Conservation (phyloP, 37 sponge, comb jelly and placozoan genomes). For the Chondrosia reniformis region DNA sequence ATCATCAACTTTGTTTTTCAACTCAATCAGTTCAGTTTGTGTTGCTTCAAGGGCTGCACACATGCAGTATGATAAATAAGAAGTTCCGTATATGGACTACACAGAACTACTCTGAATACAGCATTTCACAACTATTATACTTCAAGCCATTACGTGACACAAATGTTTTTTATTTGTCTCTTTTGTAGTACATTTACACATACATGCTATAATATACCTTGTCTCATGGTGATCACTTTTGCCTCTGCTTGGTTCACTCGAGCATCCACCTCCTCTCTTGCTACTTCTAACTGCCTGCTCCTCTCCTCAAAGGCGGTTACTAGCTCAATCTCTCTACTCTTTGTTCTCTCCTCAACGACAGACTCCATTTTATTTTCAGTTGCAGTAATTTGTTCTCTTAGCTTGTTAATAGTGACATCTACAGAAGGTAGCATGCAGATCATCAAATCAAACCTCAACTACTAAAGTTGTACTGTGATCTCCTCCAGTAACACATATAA, state of each 20-base stretch:
- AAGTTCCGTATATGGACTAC: neutral
- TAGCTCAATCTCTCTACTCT: conserved; percentile 38
- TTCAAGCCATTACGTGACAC: too few relatives aligned
- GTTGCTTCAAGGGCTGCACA: conserved; percentile 76
- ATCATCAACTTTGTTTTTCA: conserved; percentile 90
- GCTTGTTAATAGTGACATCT: conserved; percentile 78
- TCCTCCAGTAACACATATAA: neutral
- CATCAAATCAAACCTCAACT: too few relatives aligned
- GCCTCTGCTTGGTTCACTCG: conserved; percentile 37
- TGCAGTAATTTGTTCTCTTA: conserved; percentile 78
- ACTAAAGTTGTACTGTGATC: too few relatives aligned
- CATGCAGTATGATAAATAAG: neutral
- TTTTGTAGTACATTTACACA: conserved; percentile 1
- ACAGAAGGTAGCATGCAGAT: neutral
- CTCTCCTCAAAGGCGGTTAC: conserved; percentile 16
- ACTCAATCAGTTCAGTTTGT: conserved; percentile 87
- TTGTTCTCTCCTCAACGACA: conserved; percentile 38
- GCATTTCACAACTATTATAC: too few relatives aligned
- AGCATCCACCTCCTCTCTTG: neutral
- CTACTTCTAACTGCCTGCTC: conserved; percentile 14
- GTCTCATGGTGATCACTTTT: conserved; percentile 43
- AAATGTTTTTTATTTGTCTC: too few relatives aligned
- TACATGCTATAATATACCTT: conserved; percentile 23
- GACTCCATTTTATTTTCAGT: conserved; percentile 58
- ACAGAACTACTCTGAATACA: too few relatives aligned